Conservation (phyloP, 2,113 vertebrate genomes). For the Rattus rattus region DNA sequence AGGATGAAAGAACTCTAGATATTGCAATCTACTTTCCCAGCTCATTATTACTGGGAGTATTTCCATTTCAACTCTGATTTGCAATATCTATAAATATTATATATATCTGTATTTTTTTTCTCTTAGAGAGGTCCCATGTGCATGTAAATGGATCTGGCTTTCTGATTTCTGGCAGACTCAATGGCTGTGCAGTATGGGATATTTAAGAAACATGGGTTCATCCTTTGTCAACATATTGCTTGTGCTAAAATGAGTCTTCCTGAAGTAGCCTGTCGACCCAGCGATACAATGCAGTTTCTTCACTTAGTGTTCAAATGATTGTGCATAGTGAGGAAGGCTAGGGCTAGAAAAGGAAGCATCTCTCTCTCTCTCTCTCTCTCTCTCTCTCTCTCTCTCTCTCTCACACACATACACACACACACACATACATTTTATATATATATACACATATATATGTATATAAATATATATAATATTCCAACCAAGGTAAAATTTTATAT, state of each 20-base stretch:
- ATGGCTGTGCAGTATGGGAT: constrained; percentile 15
- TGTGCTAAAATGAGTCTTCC: constrained; percentile 31
- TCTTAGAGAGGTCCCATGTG: constrained; percentile 34
- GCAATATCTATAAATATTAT: neutral
- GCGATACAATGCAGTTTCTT: constrained; percentile 52
- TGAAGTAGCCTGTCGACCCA: constrained; percentile 9
- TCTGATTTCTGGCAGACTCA: constrained; percentile 66
- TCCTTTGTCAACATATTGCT: constrained; percentile 19
- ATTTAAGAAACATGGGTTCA: constrained; percentile 22
- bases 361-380: neutral
- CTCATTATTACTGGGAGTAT: constrained; percentile 54
- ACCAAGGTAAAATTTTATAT: neutral
- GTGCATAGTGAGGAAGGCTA: neutral
- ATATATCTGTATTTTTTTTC: neutral
- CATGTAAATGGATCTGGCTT: constrained; percentile 50
- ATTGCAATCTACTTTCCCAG: constrained; percentile 45
- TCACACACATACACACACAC: too few species aligned
- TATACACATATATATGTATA: too few species aligned
- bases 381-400: too few species aligned
- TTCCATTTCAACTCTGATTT: constrained; percentile 61
- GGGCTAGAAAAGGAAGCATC: neutral
- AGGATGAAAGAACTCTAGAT: neutral
- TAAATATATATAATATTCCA: too few species aligned
- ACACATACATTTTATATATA: too few species aligned
- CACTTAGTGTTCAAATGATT: neutral